Base-by-base conservation (phyloP, 1,140 invertebrate genomes). In the Theocolax elegans region DNA sequence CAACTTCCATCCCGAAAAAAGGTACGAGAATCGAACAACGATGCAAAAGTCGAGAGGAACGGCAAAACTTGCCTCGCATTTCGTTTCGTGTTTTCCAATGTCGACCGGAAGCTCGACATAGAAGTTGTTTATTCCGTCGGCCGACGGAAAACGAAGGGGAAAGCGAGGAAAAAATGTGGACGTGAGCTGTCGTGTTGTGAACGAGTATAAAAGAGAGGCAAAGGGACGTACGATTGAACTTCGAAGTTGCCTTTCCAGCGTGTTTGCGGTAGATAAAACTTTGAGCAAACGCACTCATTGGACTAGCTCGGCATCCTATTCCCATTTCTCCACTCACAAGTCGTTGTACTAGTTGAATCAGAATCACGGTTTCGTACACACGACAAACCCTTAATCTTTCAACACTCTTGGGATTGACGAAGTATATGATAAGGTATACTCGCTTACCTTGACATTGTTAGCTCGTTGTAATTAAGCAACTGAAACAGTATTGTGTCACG, bases 401-500 rank as follows among this genome's bases (percentile, higher is more conserved):
- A 31, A 13, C 10, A 35, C 13, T 27, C 23, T 51, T 7, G 9
- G 3, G 25, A 27, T 25, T 3, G 8, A 48, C 17, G 44, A 48
- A 48, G 7, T 21, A 21, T 21, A 21, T 48, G 12, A 19, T 21
- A 25, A 25, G 21, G 13, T 27, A 3, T 1, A 13, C 9, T 27
- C 3, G 15, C 23, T 83, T 82, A 94, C 93, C 89, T 92, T 56
- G 95, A 94, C 89, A 97, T 94, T 86, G 94, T 95, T 60, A 89
- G 85, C 79, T 95, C 92, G 82, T 97, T 92, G 86, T 92, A 98
- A 73, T 90, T 91, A 35, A 93, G 86, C 72, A 98, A 84, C 60
- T 95, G 89, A 44, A 89, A 89, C 29, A 97, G 83, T 78, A 97
- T 90, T 75, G 97, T 91, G 83, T 98, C 97, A 71, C 97, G 89